phyloP scores from a whole-genome alignment of 2,888 invertebrate genomes.

The Aleiodes alternator region DNA sequence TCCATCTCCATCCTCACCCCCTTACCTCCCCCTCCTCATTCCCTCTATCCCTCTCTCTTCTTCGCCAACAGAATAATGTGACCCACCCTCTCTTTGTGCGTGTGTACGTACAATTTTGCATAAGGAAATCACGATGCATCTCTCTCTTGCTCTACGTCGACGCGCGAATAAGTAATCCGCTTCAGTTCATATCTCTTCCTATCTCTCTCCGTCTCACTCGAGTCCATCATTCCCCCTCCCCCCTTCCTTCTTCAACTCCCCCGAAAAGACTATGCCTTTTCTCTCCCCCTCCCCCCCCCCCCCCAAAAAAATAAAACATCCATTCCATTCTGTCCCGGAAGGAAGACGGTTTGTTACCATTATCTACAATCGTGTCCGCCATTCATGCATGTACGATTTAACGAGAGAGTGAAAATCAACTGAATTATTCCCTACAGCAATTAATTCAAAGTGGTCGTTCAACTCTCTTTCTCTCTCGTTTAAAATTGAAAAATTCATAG shows the following conservation, averaged over 20 bases:
- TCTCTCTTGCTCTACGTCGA: conserved; percentile 39
- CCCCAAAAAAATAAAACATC: neutral
- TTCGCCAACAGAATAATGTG: conserved; percentile 31
- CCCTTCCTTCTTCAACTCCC: too few relatives aligned
- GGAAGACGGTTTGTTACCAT: conserved; percentile 76
- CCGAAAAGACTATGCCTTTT: conserved; percentile 20
- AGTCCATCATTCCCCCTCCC: conserved; percentile 1
- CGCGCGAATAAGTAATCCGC: conserved; percentile 27
- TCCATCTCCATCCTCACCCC: conserved; percentile 67
- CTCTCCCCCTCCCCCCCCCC: neutral
- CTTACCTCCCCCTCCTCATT: conserved; percentile 34
- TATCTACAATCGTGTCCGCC: conserved; percentile 69
- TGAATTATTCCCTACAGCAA: conserved; percentile 3
- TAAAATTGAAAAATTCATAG: neutral
- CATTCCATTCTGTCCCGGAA: conserved; percentile 73
- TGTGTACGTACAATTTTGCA: conserved; percentile 73
- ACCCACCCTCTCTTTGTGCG: conserved; percentile 61
- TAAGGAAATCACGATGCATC: conserved; percentile 73
- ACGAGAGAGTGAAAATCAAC: conserved; percentile 24
- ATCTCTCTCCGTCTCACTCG: neutral
- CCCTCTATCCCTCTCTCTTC: conserved; percentile 2
- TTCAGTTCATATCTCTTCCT: neutral
- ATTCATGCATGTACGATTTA: conserved; percentile 50
- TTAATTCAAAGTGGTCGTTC: conserved; percentile 33
- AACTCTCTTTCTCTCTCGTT: conserved; percentile 16